These are phyloP conservation scores for Psilanteris sp. DNA, from an alignment of 1,140 invertebrate species.

Conservation along the genomic window DNA sequence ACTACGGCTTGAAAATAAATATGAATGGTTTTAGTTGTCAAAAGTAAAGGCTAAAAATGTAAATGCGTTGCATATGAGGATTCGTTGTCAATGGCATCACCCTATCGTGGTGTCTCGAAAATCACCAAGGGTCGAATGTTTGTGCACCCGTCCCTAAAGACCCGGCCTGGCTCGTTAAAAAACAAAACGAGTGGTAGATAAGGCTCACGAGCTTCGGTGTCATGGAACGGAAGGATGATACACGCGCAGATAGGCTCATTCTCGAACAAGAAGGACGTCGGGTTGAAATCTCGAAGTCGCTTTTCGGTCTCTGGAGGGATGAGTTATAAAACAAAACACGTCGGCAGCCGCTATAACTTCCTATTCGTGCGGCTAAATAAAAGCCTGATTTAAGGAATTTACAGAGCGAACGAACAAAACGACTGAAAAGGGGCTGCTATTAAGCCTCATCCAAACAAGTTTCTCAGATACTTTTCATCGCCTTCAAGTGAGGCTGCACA, in stretches of 20 bases:
- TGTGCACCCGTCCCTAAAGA: conserved; percentile 59
- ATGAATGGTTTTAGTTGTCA: conserved; percentile 39
- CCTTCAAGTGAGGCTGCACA: conserved; percentile 35
- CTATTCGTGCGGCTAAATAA: conserved; percentile 57
- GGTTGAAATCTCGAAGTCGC: conserved; percentile 57
- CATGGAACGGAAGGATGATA: conserved; percentile 61
- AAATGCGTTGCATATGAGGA: conserved; percentile 43
- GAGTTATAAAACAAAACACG: conserved; percentile 60
- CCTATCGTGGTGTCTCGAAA: conserved; percentile 49
- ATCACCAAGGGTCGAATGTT: conserved; percentile 61
- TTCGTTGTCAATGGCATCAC: conserved; percentile 54
- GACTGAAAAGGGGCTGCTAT: conserved; percentile 50
- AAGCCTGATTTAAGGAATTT: conserved; percentile 64
- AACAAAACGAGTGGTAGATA: conserved; percentile 67
- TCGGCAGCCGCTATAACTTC: conserved; percentile 54
- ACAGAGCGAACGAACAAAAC: conserved; percentile 51
- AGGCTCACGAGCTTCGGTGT: conserved; percentile 58
- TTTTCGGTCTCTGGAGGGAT: conserved; percentile 57
- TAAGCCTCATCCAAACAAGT: conserved; percentile 61
- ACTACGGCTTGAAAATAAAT: conserved; percentile 35
- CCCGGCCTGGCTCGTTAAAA: conserved; percentile 64
- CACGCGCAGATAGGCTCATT: conserved; percentile 52
- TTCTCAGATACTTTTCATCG: conserved; percentile 63
- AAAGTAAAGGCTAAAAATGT: conserved; percentile 43
- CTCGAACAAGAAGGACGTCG: conserved; percentile 59